Base-by-base conservation (phyloP, 2,113 vertebrate genomes). In the Amphiprion percula region DNA sequence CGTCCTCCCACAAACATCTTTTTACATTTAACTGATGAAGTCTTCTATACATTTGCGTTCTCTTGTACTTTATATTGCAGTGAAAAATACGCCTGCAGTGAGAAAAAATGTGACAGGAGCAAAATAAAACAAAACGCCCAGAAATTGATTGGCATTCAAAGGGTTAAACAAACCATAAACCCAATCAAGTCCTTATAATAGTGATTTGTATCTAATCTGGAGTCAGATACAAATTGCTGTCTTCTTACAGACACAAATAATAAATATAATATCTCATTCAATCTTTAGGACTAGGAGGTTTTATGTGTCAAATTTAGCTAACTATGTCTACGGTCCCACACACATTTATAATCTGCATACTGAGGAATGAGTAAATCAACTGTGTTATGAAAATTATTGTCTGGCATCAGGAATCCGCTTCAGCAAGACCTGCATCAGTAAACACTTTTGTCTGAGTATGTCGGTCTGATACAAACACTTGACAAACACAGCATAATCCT, bases 401-500 rank as follows among this genome's bases (percentile, higher is more conserved):
- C 30, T 54, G 23, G 39, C 58, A 71, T 64, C 47, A 49, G 14
- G 17, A 64, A 68, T 84, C n/a, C 58, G 14, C 23, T 49, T 26
- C 4, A 1, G 26, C 4, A 59, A 63, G 66, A 44, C 12, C 49
- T 62, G 55, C 62, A 5, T 21, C 19, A 16, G 66, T 56, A 44
- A 65, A 26, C 44, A 39, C 9, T 66, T 79, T 54, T 54, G 19
- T 49, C 63, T 28, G 16, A 17, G 30, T 10, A 3, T 2, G 15
- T 73, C 41, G 1, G 46, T 55, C 21, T 77, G 44, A 68, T 44
- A 16, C 52, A 50, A 41, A 49, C 1, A 26, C 59, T 53, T 37
- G 44, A 21, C 16, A 37, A 50, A 11, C 30, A 28, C 64, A 19
- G 69, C 47, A 23, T 37, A 26, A 44, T 14, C 55, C 61, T 14